phyloP scores from a whole-genome alignment of 2,888 invertebrate genomes.

The Drosophila cracens region DNA sequence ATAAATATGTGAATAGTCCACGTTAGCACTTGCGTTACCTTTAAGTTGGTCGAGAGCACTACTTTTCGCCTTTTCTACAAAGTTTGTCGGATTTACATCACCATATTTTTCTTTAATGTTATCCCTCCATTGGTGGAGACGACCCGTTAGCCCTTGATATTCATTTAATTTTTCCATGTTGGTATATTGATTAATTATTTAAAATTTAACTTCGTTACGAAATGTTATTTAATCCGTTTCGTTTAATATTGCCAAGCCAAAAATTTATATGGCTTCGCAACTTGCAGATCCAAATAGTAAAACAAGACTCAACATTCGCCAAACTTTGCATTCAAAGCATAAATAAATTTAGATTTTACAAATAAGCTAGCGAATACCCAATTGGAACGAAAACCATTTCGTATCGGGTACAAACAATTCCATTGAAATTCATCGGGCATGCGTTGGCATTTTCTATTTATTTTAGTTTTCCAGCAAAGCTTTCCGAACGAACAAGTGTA shows the following conservation, averaged over 20 bases:
- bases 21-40: conserved; percentile 83
- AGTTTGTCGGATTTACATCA: conserved; percentile 86
- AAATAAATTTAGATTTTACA: conserved; percentile 41
- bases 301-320: conserved; percentile 30
- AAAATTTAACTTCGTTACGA: conserved; percentile 1
- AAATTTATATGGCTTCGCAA: conserved; percentile 49
- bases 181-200: conserved; percentile 12
- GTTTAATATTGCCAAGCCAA: conserved; percentile 10
- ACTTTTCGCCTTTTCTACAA: conserved; percentile 86
- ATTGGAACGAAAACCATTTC: conserved; percentile 36
- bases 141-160: conserved; percentile 91
- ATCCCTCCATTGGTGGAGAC: conserved; percentile 89
- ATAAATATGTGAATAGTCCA: conserved; percentile 89
- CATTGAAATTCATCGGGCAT: conserved; percentile 48
- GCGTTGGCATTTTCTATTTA: conserved; percentile 34
- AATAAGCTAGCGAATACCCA: conserved; percentile 9
- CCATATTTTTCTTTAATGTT: conserved; percentile 88
- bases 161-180: conserved; percentile 91
- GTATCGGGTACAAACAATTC: conserved; percentile 31
- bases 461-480: conserved; percentile 5
- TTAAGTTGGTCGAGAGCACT: conserved; percentile 79
- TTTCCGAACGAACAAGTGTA: neutral
- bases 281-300: conserved; percentile 6
- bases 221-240: conserved; percentile 3
- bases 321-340: conserved; percentile 43